Evolutionary conservation across 2,888 invertebrate species (phyloP).

Genomic region (Blera fallax): DNA sequence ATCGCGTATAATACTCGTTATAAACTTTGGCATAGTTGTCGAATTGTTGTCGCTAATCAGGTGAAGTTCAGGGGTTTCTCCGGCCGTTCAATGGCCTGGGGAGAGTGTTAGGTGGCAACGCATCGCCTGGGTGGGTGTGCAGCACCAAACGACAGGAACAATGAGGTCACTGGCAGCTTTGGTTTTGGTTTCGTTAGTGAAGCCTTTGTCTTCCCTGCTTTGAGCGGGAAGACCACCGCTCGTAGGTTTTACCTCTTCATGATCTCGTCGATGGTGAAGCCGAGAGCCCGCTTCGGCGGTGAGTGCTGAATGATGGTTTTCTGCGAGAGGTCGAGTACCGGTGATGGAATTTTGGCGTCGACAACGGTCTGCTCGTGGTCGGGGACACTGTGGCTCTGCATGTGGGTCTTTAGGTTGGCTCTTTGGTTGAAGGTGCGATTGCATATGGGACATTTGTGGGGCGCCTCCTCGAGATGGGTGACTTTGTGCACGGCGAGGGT

Average conservation of each 20-base stretch:
- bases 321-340: constrained; percentile 84
- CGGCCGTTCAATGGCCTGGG: constrained; percentile 43
- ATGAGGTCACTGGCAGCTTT: constrained; percentile 69
- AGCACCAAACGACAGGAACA: constrained; percentile 67
- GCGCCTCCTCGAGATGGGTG: constrained; percentile 95
- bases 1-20: constrained; percentile 70
- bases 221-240: constrained; percentile 35
- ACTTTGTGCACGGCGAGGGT: constrained; percentile 98
- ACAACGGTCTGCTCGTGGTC: constrained; percentile 45
- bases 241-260: constrained; percentile 88
- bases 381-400: constrained; percentile 88
- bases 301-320: constrained; percentile 75
- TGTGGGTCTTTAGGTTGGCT: constrained; percentile 94
- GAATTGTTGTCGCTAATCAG: constrained; percentile 60
- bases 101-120: constrained; percentile 16
- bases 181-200: constrained; percentile 64
- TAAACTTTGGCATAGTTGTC: constrained; percentile 72
- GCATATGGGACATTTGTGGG: constrained; percentile 95
- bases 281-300: constrained; percentile 84
- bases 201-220: constrained; percentile 48
- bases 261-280: constrained; percentile 94
- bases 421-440: constrained; percentile 95
- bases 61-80: constrained; percentile 26
- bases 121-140: constrained; percentile 14
- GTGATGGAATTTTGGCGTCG: constrained; percentile 72